A percentile compares a stretch with the other conserved stretches of the same genome.
phyloP scores from a whole-genome alignment of 2,113 vertebrate genomes.

The Embiotoca jacksoni region DNA sequence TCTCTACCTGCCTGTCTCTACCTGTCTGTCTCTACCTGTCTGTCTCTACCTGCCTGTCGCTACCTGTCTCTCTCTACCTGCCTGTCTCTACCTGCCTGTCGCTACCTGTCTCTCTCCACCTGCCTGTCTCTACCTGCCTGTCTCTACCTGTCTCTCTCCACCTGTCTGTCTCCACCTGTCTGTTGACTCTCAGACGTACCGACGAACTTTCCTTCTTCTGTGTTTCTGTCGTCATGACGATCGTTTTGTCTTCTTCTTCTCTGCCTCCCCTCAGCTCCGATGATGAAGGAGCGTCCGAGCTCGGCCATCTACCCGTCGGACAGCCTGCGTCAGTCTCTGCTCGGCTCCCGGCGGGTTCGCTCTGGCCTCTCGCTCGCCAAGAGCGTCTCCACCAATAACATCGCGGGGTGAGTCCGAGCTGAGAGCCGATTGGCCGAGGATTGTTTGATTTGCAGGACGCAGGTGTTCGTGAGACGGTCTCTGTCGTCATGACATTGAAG shows the following conservation, averaged over 20 bases:
- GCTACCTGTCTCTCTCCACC: too few relatives aligned
- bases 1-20: too few relatives aligned
- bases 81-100: too few relatives aligned
- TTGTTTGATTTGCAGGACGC: too few relatives aligned
- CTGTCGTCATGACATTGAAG: too few relatives aligned
- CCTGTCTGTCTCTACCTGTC: too few relatives aligned
- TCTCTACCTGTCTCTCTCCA: background rate
- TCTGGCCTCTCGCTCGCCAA: constrained; percentile 92
- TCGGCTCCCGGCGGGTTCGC: constrained; percentile 88
- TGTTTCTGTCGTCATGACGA: background rate
- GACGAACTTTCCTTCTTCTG: too few relatives aligned
- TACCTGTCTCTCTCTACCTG: too few relatives aligned
- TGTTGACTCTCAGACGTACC: too few relatives aligned
- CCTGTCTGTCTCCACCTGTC: too few relatives aligned
- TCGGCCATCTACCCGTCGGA: constrained; percentile 95
- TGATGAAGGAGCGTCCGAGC: constrained; percentile 90
- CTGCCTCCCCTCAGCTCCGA: constrained; percentile 75
- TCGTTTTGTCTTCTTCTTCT: background rate
- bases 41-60: too few relatives aligned
- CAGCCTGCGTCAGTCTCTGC: constrained; percentile 91
- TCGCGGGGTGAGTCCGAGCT: constrained; percentile 87
- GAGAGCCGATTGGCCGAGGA: background rate
- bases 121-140: background rate
- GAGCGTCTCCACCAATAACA: constrained; percentile 96
- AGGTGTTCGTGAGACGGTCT: too few relatives aligned